Percentiles rank a stretch among this genome's conserved stretches.
phyloP scores from a whole-genome alignment of 2,113 vertebrate genomes.

The Elephantulus edwardii region DNA sequence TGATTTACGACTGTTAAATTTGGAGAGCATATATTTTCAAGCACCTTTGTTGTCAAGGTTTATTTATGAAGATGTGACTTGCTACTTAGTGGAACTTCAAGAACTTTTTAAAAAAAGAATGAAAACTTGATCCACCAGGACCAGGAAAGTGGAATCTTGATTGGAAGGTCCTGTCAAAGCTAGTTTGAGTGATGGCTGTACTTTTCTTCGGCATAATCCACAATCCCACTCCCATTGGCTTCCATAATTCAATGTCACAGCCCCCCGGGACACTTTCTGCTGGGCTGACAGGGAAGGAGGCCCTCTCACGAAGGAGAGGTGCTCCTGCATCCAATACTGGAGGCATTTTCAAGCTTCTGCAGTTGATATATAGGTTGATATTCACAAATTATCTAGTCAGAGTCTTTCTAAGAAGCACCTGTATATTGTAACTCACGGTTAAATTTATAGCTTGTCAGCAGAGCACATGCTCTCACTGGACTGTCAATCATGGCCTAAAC shows the following conservation, averaged over 20 bases:
- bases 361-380: conserved; percentile 74
- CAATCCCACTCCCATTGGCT: conserved; percentile 70
- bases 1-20: not conserved
- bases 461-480: conserved; percentile 52
- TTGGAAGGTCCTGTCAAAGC: conserved; percentile 75
- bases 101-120: no score
- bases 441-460: conserved; percentile 80
- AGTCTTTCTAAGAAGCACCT: conserved; percentile 78
- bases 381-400: conserved; percentile 78
- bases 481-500: conserved; percentile 78
- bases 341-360: conserved; percentile 61
- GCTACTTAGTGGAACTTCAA: conserved; percentile 55
- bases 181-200: conserved; percentile 74
- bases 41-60: conserved; percentile 37
- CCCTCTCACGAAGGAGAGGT: conserved; percentile 61
- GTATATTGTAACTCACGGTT: conserved; percentile 66
- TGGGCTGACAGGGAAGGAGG: conserved; percentile 40
- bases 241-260: conserved; percentile 75
- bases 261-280: conserved; percentile 53
- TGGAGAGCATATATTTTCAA: conserved; percentile 51
- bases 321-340: conserved; percentile 39
- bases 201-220: conserved; percentile 77
- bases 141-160: conserved; percentile 72
- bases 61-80: conserved; percentile 64
- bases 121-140: conserved; percentile 58